Evolutionary conservation across 2,797 vertebrate genomes (phyloP).

Genomic region (Hipposideros larvatus): DNA sequence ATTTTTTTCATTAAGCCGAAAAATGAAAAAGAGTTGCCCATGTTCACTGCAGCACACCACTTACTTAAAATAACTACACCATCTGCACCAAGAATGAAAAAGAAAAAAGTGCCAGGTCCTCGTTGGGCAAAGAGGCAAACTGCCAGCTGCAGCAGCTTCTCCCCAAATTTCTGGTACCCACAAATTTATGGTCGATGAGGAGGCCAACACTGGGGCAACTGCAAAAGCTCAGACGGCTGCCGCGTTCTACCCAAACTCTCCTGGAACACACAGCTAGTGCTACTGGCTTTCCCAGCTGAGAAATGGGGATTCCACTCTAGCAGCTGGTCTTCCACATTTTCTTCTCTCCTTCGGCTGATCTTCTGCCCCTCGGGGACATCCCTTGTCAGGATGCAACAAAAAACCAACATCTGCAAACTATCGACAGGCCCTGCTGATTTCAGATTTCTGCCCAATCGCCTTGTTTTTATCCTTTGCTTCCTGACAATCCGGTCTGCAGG

Average conservation of each 20-base stretch:
- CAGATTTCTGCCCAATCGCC: background rate
- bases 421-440: background rate
- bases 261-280: background rate
- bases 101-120: background rate
- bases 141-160: constrained; percentile 66
- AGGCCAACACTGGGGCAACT: background rate
- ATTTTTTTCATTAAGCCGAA: constrained; percentile 76
- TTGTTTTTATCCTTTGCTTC: background rate
- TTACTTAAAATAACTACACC: constrained; percentile 85
- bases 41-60: constrained; percentile 82
- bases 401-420: constrained; percentile 31
- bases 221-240: background rate
- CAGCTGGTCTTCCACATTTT: background rate
- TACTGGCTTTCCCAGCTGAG: background rate
- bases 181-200: constrained; percentile 66
- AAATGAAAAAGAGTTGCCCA: constrained; percentile 76
- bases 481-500: background rate
- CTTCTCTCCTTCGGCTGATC: background rate
- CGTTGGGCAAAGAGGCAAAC: constrained; percentile 57
- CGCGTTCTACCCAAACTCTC: background rate
- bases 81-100: constrained; percentile 78
- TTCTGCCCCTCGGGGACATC: background rate
- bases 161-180: constrained; percentile 73
- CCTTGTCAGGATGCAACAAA: rapidly evolving
- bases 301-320: background rate